A percentile compares a stretch with the other conserved stretches of the same genome.
Evolutionary conservation across 1,140 invertebrate genomes (phyloP).

Genomic region (Ooceraea biroi): DNA sequence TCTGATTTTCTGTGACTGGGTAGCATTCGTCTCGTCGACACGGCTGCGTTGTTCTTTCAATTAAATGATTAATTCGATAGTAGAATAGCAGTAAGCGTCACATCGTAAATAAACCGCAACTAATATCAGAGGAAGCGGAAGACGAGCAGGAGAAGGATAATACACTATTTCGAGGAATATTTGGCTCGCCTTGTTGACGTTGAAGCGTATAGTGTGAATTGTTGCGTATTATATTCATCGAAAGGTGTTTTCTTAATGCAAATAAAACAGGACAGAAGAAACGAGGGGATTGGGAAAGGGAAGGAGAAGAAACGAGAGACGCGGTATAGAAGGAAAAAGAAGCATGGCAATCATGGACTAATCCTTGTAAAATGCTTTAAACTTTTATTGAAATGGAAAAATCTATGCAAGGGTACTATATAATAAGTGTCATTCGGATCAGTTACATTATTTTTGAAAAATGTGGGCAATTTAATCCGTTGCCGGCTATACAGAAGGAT

Average conservation of each 20-base stretch:
- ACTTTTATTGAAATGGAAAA: constrained; percentile 85
- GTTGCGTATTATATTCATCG: constrained; percentile 81
- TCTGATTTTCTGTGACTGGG: constrained; percentile 70
- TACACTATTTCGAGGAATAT: constrained; percentile 74
- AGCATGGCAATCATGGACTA: constrained; percentile 83
- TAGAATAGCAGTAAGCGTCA: constrained; percentile 80
- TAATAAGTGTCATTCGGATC: constrained; percentile 83
- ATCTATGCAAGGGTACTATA: constrained; percentile 83
- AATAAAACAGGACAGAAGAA: constrained; percentile 76
- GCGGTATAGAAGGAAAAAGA: constrained; percentile 54
- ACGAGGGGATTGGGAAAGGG: constrained; percentile 4
- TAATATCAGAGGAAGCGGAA: constrained; percentile 65
- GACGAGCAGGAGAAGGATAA: constrained; percentile 57
- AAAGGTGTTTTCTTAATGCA: constrained; percentile 83
- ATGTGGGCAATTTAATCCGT: constrained; percentile 82
- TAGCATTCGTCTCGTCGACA: constrained; percentile 69
- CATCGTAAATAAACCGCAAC: constrained; percentile 77
- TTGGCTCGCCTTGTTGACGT: constrained; percentile 72
- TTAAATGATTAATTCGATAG: constrained; percentile 81
- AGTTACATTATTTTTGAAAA: constrained; percentile 81
- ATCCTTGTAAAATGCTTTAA: constrained; percentile 84
- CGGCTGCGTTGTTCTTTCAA: constrained; percentile 71
- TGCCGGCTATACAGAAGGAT: constrained; percentile 79
- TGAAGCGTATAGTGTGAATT: constrained; percentile 78
- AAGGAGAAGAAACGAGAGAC: not conserved